A percentile compares a stretch with the other conserved stretches of the same genome.
Conservation (phyloP, 37 sponge, comb jelly and placozoan genomes). For the Theonella swinhoei region DNA sequence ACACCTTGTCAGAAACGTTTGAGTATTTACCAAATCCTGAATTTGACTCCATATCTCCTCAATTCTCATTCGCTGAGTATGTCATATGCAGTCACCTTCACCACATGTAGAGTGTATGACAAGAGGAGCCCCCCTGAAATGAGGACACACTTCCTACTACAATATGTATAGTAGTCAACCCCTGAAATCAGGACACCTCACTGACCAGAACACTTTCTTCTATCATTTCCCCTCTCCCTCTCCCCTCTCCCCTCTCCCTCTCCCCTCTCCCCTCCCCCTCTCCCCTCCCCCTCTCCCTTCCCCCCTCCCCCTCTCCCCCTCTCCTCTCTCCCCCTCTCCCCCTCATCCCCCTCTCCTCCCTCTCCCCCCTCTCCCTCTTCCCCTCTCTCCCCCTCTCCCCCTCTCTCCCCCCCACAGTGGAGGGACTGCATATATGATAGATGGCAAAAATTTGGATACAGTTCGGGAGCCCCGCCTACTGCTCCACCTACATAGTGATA, state of each 20-base stretch:
- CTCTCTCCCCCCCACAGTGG: slow-evolving; percentile 13
- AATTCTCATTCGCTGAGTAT: slow-evolving; percentile 1
- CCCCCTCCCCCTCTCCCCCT: neutral
- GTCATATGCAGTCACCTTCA: too few relatives aligned
- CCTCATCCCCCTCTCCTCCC: too few relatives aligned
- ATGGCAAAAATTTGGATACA: slow-evolving; percentile 16
- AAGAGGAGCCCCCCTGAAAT: too few relatives aligned
- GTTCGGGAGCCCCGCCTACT: slow-evolving; percentile 53
- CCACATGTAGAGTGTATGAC: too few relatives aligned
- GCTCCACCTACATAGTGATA: neutral
- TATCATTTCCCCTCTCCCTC: neutral
- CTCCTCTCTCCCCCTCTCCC: slow-evolving; percentile 11
- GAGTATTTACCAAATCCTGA: slow-evolving; percentile 8
- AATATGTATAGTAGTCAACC: too few relatives aligned
- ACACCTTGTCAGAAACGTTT: neutral
- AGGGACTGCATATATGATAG: slow-evolving; percentile 37
- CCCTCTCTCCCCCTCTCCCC: neutral
- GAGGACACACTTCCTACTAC: too few relatives aligned
- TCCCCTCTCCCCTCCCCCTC: neutral
- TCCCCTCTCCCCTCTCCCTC: neutral
- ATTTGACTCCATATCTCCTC: neutral
- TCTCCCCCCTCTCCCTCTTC: neutral
- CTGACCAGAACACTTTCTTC: neutral
- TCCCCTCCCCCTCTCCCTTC: neutral
- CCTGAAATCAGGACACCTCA: too few relatives aligned